These are phyloP conservation scores for Sepioteuthis lessoniana DNA, from an alignment of 2,888 invertebrate genomes.

Conservation along the genomic window DNA sequence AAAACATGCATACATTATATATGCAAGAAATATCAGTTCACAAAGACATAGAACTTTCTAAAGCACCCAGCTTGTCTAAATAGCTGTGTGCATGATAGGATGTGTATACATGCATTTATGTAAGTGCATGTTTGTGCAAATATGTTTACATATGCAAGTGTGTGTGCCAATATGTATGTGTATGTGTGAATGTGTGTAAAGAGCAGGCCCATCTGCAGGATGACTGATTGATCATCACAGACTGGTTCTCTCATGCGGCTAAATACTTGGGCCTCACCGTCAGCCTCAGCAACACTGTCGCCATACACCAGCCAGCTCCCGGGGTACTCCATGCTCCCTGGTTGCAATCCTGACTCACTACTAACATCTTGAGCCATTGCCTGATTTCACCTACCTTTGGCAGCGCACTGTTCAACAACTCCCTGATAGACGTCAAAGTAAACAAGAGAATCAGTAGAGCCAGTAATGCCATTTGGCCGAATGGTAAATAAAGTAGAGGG, in stretches of 20 bases:
- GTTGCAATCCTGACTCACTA: conserved; percentile 9
- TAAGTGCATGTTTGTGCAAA: neutral
- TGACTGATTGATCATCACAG: conserved; percentile 33
- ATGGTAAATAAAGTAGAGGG: conserved; percentile 6
- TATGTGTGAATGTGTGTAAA: neutral
- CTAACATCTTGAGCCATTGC: conserved; percentile 15
- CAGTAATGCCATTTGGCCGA: neutral
- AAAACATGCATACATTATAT: neutral
- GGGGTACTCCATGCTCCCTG: conserved; percentile 8
- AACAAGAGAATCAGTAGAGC: conserved; percentile 21
- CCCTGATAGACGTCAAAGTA: conserved; percentile 21
- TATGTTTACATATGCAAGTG: too few relatives aligned
- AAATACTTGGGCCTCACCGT: conserved; percentile 33
- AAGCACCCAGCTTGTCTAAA: neutral
- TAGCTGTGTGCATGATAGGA: neutral
- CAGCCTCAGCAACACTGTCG: neutral
- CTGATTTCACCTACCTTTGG: conserved; percentile 12
- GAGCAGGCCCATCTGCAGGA: conserved; percentile 23
- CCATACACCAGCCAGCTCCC: conserved; percentile 23
- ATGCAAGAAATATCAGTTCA: neutral
- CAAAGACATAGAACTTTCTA: neutral
- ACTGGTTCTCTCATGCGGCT: conserved; percentile 33
- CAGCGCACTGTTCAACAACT: neutral
- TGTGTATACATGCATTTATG: neutral
- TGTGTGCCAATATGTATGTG: neutral